Conservation (phyloP, 2,888 invertebrate genomes). For the Trissoscelio sp. region DNA sequence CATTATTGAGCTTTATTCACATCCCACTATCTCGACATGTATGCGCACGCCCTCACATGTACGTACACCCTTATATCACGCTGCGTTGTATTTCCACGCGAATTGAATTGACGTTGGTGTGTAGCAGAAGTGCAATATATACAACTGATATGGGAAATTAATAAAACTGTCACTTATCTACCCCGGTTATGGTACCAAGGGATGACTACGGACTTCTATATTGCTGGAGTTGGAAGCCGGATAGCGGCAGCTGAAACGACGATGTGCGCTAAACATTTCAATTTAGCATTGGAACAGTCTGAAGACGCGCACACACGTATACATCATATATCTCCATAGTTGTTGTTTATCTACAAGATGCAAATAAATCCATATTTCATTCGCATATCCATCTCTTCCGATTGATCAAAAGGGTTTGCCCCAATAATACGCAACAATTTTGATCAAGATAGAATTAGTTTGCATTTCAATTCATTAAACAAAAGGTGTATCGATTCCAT, state of each 20-base stretch:
- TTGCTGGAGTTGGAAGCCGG: slow-evolving; percentile 64
- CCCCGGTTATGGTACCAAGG: slow-evolving; percentile 72
- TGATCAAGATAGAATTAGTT: not conserved
- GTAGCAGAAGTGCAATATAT: slow-evolving; percentile 69
- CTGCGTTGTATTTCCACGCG: slow-evolving; percentile 44
- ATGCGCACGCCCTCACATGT: slow-evolving; percentile 57
- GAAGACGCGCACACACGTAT: slow-evolving; percentile 31
- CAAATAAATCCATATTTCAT: slow-evolving; percentile 27
- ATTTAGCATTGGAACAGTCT: slow-evolving; percentile 78
- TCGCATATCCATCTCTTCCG: not conserved
- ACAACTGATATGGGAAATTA: slow-evolving; percentile 87
- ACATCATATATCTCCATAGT: slow-evolving; percentile 24
- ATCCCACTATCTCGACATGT: slow-evolving; percentile 53
- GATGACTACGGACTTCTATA: slow-evolving; percentile 59
- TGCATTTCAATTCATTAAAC: not conserved
- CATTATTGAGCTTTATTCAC: slow-evolving; percentile 79
- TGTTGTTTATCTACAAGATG: slow-evolving; percentile 19
- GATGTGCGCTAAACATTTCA: slow-evolving; percentile 84
- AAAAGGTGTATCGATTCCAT: not conserved
- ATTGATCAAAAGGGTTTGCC: too few relatives aligned
- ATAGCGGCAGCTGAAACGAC: slow-evolving; percentile 77
- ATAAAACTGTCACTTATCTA: slow-evolving; percentile 91
- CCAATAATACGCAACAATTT: too few relatives aligned
- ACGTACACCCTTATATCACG: slow-evolving; percentile 57
- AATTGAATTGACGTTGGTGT: slow-evolving; percentile 69